phyloP scores from a whole-genome alignment of 2,888 invertebrate species.

The Drosophila austrosaltans region DNA sequence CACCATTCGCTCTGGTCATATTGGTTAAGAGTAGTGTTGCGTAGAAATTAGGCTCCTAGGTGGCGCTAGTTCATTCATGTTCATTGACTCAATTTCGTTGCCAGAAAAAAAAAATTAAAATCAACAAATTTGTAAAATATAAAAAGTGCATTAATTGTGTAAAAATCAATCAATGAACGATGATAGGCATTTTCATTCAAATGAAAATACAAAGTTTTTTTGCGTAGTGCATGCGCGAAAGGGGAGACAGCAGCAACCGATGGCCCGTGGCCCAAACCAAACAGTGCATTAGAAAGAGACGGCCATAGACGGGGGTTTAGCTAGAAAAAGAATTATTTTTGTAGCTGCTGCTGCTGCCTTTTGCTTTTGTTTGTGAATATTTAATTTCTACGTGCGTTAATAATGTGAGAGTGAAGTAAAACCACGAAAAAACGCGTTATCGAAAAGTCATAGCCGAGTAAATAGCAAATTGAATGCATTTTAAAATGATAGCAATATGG shows the following conservation, averaged over 20 bases:
- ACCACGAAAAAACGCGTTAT: constrained; percentile 15
- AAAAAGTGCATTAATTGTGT: not conserved
- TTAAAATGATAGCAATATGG: constrained; percentile 7
- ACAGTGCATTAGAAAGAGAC: constrained; percentile 44
- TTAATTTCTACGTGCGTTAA: constrained; percentile 49
- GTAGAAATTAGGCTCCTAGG: not conserved
- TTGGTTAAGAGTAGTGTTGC: too few relatives aligned
- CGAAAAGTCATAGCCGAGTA: not conserved
- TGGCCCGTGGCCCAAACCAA: constrained; percentile 54
- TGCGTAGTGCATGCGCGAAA: constrained; percentile 65
- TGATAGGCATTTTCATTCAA: constrained; percentile 53
- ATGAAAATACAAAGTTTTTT: constrained; percentile 57
- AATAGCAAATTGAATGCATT: not conserved
- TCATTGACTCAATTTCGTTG: not conserved
- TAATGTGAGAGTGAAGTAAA: constrained; percentile 21
- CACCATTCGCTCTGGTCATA: too few relatives aligned
- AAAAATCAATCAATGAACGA: not conserved
- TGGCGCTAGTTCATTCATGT: not conserved
- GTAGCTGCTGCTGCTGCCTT: constrained; percentile 69
- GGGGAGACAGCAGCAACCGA: constrained; percentile 28
- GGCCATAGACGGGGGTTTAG: constrained; percentile 32
- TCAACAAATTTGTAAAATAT: not conserved
- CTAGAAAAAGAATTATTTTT: constrained; percentile 69
- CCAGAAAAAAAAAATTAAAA: constrained; percentile 2
- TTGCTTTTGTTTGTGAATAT: constrained; percentile 77